Base-by-base conservation (phyloP, 2,113 vertebrate genomes). In the Phainopepla nitens region DNA sequence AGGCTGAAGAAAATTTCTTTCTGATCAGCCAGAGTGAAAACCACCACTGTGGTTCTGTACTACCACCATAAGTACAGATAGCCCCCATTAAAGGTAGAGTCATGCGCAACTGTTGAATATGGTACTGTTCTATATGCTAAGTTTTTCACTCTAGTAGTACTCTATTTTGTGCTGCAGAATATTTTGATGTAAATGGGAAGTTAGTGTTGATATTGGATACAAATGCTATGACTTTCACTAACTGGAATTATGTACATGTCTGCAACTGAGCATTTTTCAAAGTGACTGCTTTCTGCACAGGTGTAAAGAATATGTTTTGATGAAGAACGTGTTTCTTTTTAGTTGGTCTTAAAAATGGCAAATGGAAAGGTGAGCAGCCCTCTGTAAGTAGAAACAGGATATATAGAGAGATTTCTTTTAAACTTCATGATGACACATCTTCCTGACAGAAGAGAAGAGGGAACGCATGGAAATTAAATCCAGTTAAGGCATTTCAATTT, bases 391-490 rank as follows among this genome's bases (percentile, higher is more conserved):
- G 50, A 70, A 92, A 28, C 27, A 88, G 92, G 39, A 47, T 58
- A 56, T 8, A 17, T 1, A 73, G 25, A 79, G 21, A 79, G 6
- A 27, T 93, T 96, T 68, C n/a, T 91, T 88, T 66, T 80, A 73
- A 90, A 80, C 21, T 88, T 66, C 10, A 13, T n/a, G 25, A 82
- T 94, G 79, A 94, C 76, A 50, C 45, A 60, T 91, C 25, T 66
- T 29, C 45, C 36, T 31, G 47, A 11, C 3, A 2, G 70, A 87
- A 77, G 62, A 31, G 80, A 41, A 45, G 33, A 81, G 10, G 36
- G 60, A 77, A 71, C 42, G 75, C 82, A 90, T 73, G 68, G 79
- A 79, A 91, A 80, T 80, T 21, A 93, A 93, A 93, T 96, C 72
- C 2, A 0, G 54, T 92, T 83, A 71, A 80, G 22, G 44, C 33